A percentile compares a stretch with the other conserved stretches of the same genome.
Evolutionary conservation across 2,113 vertebrate species (phyloP).

Genomic region (Python bivittatus): DNA sequence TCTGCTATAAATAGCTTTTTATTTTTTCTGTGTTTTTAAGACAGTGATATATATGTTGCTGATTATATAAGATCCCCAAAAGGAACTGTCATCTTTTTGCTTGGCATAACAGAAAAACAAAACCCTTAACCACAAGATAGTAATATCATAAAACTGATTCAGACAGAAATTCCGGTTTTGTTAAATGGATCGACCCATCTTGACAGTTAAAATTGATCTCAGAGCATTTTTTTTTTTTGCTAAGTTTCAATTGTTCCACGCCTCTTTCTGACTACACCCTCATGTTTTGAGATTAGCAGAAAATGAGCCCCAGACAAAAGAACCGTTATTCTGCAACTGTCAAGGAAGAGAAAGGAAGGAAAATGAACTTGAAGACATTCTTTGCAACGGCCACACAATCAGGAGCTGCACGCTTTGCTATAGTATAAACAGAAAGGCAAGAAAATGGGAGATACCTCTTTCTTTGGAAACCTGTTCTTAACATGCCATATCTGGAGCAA

Average conservation of each 20-base stretch:
- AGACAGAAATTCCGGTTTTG: slow-evolving; percentile 13
- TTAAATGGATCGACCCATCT: neutral
- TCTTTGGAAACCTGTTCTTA: slow-evolving; percentile 45
- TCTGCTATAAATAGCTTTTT: neutral
- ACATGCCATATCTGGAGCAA: slow-evolving; percentile 18
- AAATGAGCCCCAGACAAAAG: slow-evolving; percentile 39
- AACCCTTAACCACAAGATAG: neutral
- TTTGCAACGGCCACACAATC: slow-evolving; percentile 42
- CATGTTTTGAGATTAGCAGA: slow-evolving; percentile 28
- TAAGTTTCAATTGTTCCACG: slow-evolving; percentile 58
- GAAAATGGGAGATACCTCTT: neutral
- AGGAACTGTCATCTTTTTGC: neutral
- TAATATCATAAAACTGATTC: neutral
- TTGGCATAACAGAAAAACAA: neutral
- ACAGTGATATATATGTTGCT: no score
- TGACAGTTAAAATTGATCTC: neutral
- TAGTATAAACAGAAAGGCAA: slow-evolving; percentile 16
- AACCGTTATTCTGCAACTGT: slow-evolving; percentile 70
- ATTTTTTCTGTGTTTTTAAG: no score
- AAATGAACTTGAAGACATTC: slow-evolving; percentile 46
- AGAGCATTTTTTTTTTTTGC: slow-evolving; percentile 27
- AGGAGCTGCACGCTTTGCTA: slow-evolving; percentile 30
- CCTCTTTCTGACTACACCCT: slow-evolving; percentile 69
- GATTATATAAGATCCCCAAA: neutral
- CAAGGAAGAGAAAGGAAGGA: slow-evolving; percentile 20